These are phyloP conservation scores for Gymnobelideus leadbeateri DNA, from an alignment of 2,113 vertebrate genomes.

Conservation along the genomic window DNA sequence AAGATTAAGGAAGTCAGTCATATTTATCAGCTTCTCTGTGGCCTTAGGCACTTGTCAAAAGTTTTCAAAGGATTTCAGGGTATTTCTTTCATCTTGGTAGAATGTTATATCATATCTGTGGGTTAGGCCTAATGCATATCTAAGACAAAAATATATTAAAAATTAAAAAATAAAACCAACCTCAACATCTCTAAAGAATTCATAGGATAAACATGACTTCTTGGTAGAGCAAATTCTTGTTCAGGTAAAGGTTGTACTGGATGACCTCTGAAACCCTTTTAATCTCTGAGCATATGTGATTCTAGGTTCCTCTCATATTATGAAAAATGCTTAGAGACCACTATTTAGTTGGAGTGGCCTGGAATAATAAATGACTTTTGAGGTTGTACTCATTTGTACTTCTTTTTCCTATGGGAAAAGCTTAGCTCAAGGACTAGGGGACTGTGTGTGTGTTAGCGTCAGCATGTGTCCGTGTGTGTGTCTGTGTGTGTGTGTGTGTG, in stretches of 20 bases:
- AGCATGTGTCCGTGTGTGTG: neutral
- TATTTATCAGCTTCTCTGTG: neutral
- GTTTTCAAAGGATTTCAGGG: neutral
- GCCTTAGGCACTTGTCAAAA: neutral
- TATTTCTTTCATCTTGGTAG: neutral
- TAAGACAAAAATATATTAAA: neutral
- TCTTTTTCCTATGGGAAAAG: neutral
- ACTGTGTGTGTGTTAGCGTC: no score
- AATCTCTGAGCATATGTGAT: neutral
- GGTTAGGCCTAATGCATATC: neutral
- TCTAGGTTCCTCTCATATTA: neutral
- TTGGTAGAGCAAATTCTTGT: neutral
- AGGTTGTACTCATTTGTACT: neutral
- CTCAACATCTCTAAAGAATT: neutral
- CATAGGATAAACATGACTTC: neutral
- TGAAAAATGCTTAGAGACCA: neutral
- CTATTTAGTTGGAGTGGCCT: neutral
- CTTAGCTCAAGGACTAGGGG: neutral
- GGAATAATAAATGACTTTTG: neutral
- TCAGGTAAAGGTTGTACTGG: neutral
- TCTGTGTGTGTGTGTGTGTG: neutral
- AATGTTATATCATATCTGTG: neutral
- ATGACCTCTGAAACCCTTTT: neutral
- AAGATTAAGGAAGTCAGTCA: neutral
- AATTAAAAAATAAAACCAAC: neutral